Evolutionary conservation across 2,797 vertebrate genomes (phyloP), one percentile per base, ranked within the genome.

Genomic region (Melanotaenia parkinsoni): DNA sequence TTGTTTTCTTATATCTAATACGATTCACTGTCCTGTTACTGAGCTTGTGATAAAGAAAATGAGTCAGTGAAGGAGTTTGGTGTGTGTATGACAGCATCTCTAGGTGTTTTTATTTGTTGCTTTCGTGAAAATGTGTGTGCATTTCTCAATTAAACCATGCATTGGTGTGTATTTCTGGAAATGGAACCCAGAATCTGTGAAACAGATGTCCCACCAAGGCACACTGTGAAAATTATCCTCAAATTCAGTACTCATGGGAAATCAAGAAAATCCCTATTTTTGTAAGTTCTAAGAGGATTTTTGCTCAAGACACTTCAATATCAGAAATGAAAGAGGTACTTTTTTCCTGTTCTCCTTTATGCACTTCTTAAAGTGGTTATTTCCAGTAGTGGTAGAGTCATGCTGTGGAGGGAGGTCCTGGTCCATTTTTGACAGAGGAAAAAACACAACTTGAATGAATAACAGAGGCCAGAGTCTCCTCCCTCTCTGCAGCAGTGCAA

Each of bases 271-370:
- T 86, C 80, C 53, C 32, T 33, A 33, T 33, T 33, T 33, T 33
- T 33, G 32, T 4, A 33, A 33, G 67, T 79, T 88, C 33, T 78
- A 75, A 84, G 85, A 87, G 79, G 76, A 79, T 89, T 86, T 85
- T 77, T 87, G 70, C 84, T 84, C 90, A 90, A 90, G 81, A 83
- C 86, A 79, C 80, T 88, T 57, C 24, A 82, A 86, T 81, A 88
- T 81, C 71, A 83, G 74, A 70, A 85, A 72, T 6, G 63, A 69
- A 87, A 87, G 69, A 87, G 60, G 74, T 82, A 74, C 57, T 77
- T 74, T 28, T 82, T 84, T 71, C 50, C 76, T 74, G 54, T 84
- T 91, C 67, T 77, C 79, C 85, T 83, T 83, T 33, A 81, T 77
- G 83, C 83, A 70, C 81, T 85, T 76, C 72, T 81, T 70, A n/a